Conservation (phyloP, 2,888 invertebrate genomes). For the Stenolophus ochropezus region DNA sequence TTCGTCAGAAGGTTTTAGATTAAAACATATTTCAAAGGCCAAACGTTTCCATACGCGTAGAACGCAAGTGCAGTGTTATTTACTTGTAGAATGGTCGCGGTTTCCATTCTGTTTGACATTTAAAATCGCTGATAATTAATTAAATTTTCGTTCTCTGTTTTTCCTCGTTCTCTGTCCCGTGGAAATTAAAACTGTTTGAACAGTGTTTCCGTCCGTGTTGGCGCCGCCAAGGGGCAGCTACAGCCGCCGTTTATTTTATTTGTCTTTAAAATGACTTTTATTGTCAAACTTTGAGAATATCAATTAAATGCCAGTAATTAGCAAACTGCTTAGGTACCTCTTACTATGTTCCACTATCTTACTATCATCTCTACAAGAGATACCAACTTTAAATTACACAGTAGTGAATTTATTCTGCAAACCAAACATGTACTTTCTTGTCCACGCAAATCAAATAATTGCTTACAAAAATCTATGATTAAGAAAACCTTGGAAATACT, state of each 20-base stretch:
- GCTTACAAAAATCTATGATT: no score
- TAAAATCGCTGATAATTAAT: slow-evolving; percentile 57
- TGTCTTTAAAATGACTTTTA: slow-evolving; percentile 58
- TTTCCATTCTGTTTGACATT: slow-evolving; percentile 54
- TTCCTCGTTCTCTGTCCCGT: slow-evolving; percentile 11
- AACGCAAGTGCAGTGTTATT: background rate
- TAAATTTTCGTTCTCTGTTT: slow-evolving; percentile 53
- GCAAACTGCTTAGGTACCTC: slow-evolving; percentile 42
- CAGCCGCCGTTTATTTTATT: slow-evolving; percentile 47
- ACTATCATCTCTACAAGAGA: background rate
- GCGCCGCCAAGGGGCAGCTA: background rate
- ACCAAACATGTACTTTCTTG: background rate
- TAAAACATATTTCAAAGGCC: slow-evolving; percentile 20
- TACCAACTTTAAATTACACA: slow-evolving; percentile 2
- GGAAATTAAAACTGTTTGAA: slow-evolving; percentile 59
- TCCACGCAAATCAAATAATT: no score
- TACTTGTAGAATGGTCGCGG: slow-evolving; percentile 18
- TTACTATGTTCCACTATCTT: background rate
- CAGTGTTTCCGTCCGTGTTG: slow-evolving; percentile 39
- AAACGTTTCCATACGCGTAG: no score
- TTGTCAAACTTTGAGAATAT: slow-evolving; percentile 49
- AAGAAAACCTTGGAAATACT: no score
- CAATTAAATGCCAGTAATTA: slow-evolving; percentile 50
- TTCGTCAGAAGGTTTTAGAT: slow-evolving; percentile 9
- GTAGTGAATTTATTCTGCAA: background rate